phyloP scores from a whole-genome alignment of 2,113 vertebrate genomes.

The Oreochromis spilurus region DNA sequence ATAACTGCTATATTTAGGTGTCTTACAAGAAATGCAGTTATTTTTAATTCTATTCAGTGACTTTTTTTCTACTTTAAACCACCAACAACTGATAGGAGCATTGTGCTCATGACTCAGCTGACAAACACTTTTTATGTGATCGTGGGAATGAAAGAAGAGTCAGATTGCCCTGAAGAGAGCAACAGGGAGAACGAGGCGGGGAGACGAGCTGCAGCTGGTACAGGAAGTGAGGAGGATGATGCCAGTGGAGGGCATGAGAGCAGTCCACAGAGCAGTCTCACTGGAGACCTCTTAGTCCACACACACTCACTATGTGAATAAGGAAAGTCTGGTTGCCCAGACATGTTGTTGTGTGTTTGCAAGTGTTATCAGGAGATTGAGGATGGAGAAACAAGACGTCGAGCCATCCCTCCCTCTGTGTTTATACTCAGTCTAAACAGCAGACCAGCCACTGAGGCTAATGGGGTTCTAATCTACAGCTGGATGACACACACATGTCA shows the following conservation, averaged over 20 bases:
- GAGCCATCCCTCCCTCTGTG: slow-evolving; percentile 63
- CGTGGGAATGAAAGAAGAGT: slow-evolving; percentile 50
- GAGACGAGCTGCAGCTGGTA: slow-evolving; percentile 64
- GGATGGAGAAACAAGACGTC: slow-evolving; percentile 50
- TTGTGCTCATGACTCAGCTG: slow-evolving; percentile 25
- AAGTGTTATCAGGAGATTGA: slow-evolving; percentile 44
- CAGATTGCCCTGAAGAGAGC: background rate
- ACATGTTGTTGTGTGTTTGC: slow-evolving; percentile 23
- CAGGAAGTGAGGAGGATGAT: slow-evolving; percentile 56
- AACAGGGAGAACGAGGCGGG: background rate
- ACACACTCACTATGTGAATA: slow-evolving; percentile 1
- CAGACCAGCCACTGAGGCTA: slow-evolving; percentile 68
- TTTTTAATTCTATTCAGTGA: background rate
- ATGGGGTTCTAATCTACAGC: slow-evolving; percentile 72
- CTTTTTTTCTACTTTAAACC: background rate
- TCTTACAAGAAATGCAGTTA: background rate
- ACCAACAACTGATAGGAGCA: background rate
- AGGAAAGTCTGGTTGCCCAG: slow-evolving; percentile 17
- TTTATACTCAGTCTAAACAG: slow-evolving; percentile 74
- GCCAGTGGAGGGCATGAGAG: slow-evolving; percentile 59
- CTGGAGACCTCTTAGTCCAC: slow-evolving; percentile 17
- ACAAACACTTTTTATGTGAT: slow-evolving; percentile 33
- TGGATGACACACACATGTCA: slow-evolving; percentile 66
- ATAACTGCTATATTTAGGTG: background rate
- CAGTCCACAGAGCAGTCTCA: slow-evolving; percentile 27